These are phyloP conservation scores for Clistopyga incitator DNA, from an alignment of 2,888 invertebrate species.

Conservation along the genomic window DNA sequence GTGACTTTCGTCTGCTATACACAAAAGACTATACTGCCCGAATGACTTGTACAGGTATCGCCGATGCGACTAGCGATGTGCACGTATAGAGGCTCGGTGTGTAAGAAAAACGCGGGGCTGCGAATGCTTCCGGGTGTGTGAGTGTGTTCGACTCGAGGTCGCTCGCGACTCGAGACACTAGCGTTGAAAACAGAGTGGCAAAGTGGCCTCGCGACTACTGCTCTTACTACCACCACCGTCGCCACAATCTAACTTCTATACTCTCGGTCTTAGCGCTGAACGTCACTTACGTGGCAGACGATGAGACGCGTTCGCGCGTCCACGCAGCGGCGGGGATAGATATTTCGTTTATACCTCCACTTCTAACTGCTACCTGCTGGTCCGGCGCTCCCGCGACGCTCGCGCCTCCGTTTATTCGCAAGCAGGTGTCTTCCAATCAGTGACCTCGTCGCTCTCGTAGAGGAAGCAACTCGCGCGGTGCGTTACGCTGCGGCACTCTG, in stretches of 20 bases:
- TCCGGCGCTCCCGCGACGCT: constrained; percentile 16
- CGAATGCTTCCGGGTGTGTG: constrained; percentile 47
- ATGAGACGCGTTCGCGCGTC: constrained; percentile 31
- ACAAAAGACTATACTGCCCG: neutral
- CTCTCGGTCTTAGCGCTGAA: constrained; percentile 13
- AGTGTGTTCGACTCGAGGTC: constrained; percentile 48
- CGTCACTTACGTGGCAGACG: constrained; percentile 41
- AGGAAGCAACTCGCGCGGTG: neutral
- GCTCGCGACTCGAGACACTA: constrained; percentile 34
- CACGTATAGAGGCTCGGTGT: neutral
- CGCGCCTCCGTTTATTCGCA: constrained; percentile 32
- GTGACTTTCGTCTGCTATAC: neutral
- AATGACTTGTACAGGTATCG: constrained; percentile 1
- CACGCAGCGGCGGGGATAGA: constrained; percentile 1
- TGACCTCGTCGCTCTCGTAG: constrained; percentile 6
- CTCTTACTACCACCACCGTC: neutral
- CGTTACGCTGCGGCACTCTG: neutral
- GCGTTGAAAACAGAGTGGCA: constrained; percentile 43
- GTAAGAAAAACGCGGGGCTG: constrained; percentile 18
- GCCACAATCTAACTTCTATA: neutral
- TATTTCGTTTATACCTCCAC: neutral
- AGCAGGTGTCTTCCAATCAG: constrained; percentile 37
- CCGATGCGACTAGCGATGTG: neutral
- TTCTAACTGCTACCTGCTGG: neutral
- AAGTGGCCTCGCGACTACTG: constrained; percentile 55